Evolutionary conservation across 2,113 vertebrate species (phyloP).

Genomic region (Benitochromis conjunctus): DNA sequence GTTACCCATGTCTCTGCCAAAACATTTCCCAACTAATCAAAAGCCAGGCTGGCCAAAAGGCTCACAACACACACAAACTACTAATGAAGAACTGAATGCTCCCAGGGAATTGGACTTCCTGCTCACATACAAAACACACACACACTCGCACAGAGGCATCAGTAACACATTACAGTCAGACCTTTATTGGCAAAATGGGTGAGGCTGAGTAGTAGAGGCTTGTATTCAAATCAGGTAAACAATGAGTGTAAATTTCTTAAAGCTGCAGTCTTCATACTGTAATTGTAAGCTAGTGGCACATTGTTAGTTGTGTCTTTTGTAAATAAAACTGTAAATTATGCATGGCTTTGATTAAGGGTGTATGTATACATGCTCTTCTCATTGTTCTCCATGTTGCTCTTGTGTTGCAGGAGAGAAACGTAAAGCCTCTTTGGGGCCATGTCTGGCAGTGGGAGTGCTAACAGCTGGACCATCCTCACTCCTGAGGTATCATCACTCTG

Average conservation of each 20-base stretch:
- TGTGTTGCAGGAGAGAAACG: slow-evolving; percentile 63
- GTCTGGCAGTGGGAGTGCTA: slow-evolving; percentile 62
- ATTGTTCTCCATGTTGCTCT: background rate
- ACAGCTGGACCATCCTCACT: slow-evolving; percentile 74
- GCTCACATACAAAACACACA: background rate
- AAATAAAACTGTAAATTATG: background rate
- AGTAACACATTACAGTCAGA: slow-evolving; percentile 28
- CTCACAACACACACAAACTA: slow-evolving; percentile 52
- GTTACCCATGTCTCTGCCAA: slow-evolving; percentile 69
- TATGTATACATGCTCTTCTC: background rate
- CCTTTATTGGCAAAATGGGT: slow-evolving; percentile 34
- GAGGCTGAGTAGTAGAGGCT: slow-evolving; percentile 15
- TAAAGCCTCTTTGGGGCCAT: slow-evolving; percentile 64
- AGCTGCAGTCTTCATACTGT: background rate
- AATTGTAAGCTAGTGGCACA: background rate
- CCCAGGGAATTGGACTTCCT: slow-evolving; percentile 34
- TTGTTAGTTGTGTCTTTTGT: background rate
- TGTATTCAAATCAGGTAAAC: slow-evolving; percentile 57
- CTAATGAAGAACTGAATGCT: slow-evolving; percentile 67
- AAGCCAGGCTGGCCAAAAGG: slow-evolving; percentile 47
- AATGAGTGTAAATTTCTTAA: slow-evolving; percentile 22
- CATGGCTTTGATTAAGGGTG: background rate
- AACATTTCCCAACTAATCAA: slow-evolving; percentile 55
- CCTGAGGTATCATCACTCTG: slow-evolving; percentile 56
- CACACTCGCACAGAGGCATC: background rate